Base-by-base conservation (phyloP, 2,888 invertebrate species). In the Campoplex nolae region DNA sequence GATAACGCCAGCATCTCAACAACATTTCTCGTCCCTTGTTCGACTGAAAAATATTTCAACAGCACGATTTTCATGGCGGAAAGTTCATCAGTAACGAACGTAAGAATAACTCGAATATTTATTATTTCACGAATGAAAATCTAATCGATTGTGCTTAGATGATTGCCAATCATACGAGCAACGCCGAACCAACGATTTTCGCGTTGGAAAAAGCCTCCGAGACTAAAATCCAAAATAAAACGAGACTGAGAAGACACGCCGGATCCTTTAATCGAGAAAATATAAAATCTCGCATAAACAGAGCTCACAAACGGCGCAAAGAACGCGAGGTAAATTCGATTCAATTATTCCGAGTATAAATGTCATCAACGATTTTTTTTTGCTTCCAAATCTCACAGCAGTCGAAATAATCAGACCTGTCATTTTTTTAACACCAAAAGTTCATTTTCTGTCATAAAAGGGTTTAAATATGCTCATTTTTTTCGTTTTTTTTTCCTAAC, bases 201-300 rank as follows among this genome's bases (percentile, higher is more conserved):
- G 42, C 38, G 32, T 16, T 45, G 65, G 35, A 0, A 35, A 62
- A n/a, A 54, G 23, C 13, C 4, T 42, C 32, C n/a, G 70, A 80
- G 1, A 65, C 38, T 13, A 38, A 23, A 32, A 32, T 62, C 11
- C 48, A 70, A 9, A 75, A 84, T 48, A 81, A 78, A 1, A 74
- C 82, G 28, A 87, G 87, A 82, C 58, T 65, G n/a, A 78, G 87
- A 42, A 65, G 87, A 84, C 54, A 82, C 54, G 87, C 75, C 23
- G 67, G 58, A 9, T 32, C 74, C 3, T 82, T 70, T 48, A 18
- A 18, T 9, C 68, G 48, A 58, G 8, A 56, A 56, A 51, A 2
- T 16, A 6, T 28, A 4, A 84, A 84, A 45, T 48, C 13, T 65
- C 74, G 75, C 6, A 56, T 48, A n/a, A 62, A 62, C 45, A 38